These are phyloP conservation scores for Florisuga fusca DNA, from an alignment of 2,797 vertebrate species.

Conservation along the genomic window DNA sequence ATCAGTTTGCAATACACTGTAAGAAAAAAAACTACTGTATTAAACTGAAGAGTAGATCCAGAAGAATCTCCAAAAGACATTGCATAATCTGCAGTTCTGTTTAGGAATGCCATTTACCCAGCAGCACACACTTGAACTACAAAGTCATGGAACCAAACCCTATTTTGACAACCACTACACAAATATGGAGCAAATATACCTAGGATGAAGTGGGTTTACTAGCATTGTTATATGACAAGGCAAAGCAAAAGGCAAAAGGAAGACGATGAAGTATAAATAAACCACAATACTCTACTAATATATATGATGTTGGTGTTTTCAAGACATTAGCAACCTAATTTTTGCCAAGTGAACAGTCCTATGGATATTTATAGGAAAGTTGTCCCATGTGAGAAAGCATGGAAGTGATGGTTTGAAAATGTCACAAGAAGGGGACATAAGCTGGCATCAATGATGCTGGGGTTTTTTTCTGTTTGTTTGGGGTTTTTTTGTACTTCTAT, in stretches of 20 bases:
- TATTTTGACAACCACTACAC: neutral
- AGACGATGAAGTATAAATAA: neutral
- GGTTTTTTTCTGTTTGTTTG: neutral
- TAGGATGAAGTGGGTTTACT: neutral
- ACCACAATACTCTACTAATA: neutral
- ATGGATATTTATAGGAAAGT: neutral
- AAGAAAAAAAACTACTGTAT: neutral
- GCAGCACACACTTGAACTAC: neutral
- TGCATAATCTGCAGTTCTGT: neutral
- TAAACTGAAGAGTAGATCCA: neutral
- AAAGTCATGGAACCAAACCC: neutral
- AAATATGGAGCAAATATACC: neutral
- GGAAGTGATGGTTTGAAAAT: neutral
- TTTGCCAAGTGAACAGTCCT: neutral
- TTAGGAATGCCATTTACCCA: neutral
- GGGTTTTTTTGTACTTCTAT: neutral
- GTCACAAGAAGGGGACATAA: neutral
- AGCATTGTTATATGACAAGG: neutral
- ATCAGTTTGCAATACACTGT: neutral
- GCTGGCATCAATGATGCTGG: neutral
- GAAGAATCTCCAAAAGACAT: neutral
- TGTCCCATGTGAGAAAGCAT: neutral
- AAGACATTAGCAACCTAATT: neutral
- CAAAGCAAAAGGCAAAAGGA: neutral
- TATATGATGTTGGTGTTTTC: neutral